Evolutionary conservation across 2,113 vertebrate species (phyloP).

Genomic region (Tychaedon coryphoeus): DNA sequence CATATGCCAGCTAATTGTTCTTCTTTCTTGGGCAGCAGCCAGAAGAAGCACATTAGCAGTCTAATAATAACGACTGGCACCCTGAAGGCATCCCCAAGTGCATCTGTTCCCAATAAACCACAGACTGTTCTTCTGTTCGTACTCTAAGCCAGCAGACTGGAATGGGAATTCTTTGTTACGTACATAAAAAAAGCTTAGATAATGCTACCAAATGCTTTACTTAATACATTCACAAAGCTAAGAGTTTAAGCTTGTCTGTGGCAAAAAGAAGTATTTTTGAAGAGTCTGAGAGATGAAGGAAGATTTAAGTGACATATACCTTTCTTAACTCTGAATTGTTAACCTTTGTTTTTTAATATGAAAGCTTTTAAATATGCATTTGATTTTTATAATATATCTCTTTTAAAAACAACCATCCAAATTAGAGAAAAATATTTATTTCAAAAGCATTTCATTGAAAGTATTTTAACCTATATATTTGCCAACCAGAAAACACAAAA

Average conservation of each 20-base stretch:
- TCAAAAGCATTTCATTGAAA: neutral
- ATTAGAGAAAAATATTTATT: neutral
- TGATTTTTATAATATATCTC: neutral
- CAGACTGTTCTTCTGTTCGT: slow-evolving; percentile 83
- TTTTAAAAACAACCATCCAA: neutral
- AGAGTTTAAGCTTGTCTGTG: slow-evolving; percentile 68
- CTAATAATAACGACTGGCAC: slow-evolving; percentile 87
- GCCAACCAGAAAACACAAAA: slow-evolving; percentile 13
- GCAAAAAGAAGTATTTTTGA: slow-evolving; percentile 53
- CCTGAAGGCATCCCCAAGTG: slow-evolving; percentile 85
- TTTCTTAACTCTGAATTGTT: neutral
- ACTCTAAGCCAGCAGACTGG: slow-evolving; percentile 80
- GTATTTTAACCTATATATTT: slow-evolving; percentile 15
- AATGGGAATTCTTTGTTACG: slow-evolving; percentile 84
- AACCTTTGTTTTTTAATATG: slow-evolving; percentile 1
- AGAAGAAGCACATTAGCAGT: slow-evolving; percentile 84
- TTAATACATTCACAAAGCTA: slow-evolving; percentile 74
- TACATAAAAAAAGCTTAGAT: slow-evolving; percentile 80
- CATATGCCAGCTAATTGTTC: slow-evolving; percentile 93
- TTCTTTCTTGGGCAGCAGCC: slow-evolving; percentile 87
- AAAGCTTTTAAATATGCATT: neutral
- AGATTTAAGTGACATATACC: neutral
- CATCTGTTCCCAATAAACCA: slow-evolving; percentile 88
- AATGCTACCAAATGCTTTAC: slow-evolving; percentile 79
- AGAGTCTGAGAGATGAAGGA: slow-evolving; percentile 43